These are phyloP conservation scores for Coregonus ussuriensis DNA, from an alignment of 2,797 vertebrate species.

Conservation along the genomic window DNA sequence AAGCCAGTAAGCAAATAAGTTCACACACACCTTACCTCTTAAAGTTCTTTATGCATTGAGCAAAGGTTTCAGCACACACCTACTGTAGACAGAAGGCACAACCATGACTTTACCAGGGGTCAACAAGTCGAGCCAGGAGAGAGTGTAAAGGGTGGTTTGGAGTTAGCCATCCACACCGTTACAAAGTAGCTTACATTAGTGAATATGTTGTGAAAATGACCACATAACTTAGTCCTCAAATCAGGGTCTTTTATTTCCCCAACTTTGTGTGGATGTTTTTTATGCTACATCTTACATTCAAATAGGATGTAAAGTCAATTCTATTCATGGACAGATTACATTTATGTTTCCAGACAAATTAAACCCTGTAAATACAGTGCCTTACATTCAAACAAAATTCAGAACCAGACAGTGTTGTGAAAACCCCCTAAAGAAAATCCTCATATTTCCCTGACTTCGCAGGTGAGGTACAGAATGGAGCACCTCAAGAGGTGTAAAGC, in stretches of 20 bases:
- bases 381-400: background rate
- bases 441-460: background rate
- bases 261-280: background rate
- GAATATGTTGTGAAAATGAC: background rate
- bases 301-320: background rate
- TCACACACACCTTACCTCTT: background rate
- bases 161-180: background rate
- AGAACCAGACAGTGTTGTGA: background rate
- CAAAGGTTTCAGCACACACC: background rate
- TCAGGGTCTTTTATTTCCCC: background rate
- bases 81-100: slow-evolving; percentile 6
- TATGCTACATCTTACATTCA: background rate
- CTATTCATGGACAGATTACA: background rate
- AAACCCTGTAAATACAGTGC: background rate
- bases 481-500: too few species aligned
- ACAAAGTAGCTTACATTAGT: background rate
- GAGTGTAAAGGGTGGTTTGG: background rate
- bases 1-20: background rate
- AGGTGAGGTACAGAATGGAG: too few species aligned
- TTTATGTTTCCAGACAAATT: background rate
- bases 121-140: background rate
- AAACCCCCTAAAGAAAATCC: too few species aligned
- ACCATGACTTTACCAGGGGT: background rate
- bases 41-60: slow-evolving; percentile 5
- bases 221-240: background rate